A percentile compares a stretch with the other conserved stretches of the same genome.
phyloP scores from a whole-genome alignment of 2,797 vertebrate species.

The Rhynchonycteris naso region DNA sequence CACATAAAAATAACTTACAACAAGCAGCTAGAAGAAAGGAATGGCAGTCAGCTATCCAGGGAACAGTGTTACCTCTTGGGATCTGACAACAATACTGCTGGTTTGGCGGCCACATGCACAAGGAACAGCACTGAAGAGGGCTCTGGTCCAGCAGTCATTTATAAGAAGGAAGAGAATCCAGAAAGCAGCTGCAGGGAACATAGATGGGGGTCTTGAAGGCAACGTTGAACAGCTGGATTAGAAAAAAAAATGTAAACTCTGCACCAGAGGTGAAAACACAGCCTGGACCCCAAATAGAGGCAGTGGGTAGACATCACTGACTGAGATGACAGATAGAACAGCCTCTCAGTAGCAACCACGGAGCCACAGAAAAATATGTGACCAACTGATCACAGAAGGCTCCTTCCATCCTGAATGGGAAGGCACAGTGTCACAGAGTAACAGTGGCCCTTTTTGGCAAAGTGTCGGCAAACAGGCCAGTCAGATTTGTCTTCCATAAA shows the following conservation, averaged over 20 bases:
- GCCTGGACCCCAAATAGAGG: neutral
- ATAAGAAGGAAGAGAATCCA: neutral
- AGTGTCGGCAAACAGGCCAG: slow-evolving; percentile 89
- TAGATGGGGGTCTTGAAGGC: neutral
- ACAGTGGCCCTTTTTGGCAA: slow-evolving; percentile 93
- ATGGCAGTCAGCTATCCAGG: neutral
- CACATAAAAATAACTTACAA: neutral
- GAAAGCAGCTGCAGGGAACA: neutral
- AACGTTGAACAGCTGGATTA: neutral
- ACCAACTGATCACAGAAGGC: neutral
- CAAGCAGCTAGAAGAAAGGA: neutral
- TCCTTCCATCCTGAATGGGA: neutral
- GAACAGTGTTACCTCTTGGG: neutral
- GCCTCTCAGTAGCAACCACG: neutral
- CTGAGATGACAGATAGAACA: neutral
- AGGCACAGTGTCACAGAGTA: slow-evolving; percentile 80
- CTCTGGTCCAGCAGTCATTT: neutral
- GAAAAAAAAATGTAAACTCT: neutral
- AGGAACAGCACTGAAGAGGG: neutral
- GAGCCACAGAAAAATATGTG: neutral
- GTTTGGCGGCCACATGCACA: neutral
- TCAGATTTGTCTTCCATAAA: slow-evolving; percentile 81
- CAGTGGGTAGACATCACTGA: neutral
- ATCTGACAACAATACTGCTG: neutral
- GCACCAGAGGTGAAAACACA: neutral